phyloP scores from a whole-genome alignment of 2,797 vertebrate genomes.

The Perodicticus potto region DNA sequence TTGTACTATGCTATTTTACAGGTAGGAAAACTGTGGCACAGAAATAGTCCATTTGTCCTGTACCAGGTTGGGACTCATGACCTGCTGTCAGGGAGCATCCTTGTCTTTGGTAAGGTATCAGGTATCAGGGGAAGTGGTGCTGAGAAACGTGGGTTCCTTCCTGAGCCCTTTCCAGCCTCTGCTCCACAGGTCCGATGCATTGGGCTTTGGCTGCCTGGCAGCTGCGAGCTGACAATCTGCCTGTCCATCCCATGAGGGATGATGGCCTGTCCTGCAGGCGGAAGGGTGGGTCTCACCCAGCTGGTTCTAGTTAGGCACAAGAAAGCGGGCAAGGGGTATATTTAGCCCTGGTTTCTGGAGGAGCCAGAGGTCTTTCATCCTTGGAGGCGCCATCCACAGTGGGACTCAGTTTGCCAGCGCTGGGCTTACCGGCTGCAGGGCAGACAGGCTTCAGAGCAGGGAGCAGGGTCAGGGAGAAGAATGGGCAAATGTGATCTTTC shows the following conservation, averaged over 20 bases:
- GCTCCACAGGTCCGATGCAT: background rate
- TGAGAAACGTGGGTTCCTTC: background rate
- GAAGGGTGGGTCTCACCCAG: slow-evolving; percentile 83
- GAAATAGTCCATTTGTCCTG: background rate
- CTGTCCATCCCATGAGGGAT: background rate
- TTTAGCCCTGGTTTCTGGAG: slow-evolving; percentile 88
- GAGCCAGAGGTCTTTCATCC: slow-evolving; percentile 89
- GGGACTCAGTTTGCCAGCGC: slow-evolving; percentile 72
- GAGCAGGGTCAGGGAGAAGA: slow-evolving; percentile 57
- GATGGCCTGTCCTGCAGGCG: slow-evolving; percentile 68
- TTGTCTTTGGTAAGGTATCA: background rate
- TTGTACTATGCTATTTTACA: background rate
- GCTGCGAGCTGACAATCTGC: background rate
- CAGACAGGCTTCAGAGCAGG: background rate
- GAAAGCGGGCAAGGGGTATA: slow-evolving; percentile 87
- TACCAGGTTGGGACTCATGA: background rate
- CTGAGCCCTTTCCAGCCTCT: background rate
- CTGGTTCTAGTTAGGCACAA: slow-evolving; percentile 88
- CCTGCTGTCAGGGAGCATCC: background rate
- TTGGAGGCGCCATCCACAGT: slow-evolving; percentile 80
- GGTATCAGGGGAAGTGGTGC: background rate
- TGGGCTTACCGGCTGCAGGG: slow-evolving; percentile 63
- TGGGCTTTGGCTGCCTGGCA: background rate
- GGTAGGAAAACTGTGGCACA: background rate
- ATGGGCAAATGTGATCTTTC: background rate